Conservation (phyloP, 2,797 vertebrate genomes). For the Muscicapa comitata region DNA sequence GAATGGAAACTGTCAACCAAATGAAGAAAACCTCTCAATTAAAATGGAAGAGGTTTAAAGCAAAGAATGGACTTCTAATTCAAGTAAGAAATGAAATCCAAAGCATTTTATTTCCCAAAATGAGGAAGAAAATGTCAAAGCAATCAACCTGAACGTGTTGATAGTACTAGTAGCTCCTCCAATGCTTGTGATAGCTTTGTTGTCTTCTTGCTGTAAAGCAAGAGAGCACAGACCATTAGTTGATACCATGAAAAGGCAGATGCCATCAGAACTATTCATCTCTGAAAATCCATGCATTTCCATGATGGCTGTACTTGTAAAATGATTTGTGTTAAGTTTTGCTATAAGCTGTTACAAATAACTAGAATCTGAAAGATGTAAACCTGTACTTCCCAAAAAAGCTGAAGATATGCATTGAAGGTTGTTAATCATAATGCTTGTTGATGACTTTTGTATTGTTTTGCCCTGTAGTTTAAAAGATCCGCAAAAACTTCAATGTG, state of each 20-base stretch:
- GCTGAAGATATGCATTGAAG: conserved; percentile 56
- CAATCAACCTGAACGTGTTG: conserved; percentile 32
- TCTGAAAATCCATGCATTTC: conserved; percentile 66
- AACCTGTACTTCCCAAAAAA: conserved; percentile 49
- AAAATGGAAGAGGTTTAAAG: conserved; percentile 69
- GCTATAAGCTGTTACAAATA: conserved; percentile 61
- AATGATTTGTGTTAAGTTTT: conserved; percentile 66
- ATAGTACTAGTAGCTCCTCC: conserved; percentile 51
- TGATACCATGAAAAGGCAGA: conserved; percentile 50
- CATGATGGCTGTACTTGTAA: conserved; percentile 66
- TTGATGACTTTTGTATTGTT: conserved; percentile 67
- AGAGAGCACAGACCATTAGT: conserved; percentile 49
- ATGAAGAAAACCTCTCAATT: conserved; percentile 72
- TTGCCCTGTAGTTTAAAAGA: conserved; percentile 49
- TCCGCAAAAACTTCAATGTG: conserved; percentile 33
- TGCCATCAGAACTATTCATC: conserved; percentile 56
- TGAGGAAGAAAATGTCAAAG: conserved; percentile 61
- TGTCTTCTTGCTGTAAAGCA: conserved; percentile 64
- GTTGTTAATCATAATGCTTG: conserved; percentile 68
- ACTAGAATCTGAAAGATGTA: conserved; percentile 49
- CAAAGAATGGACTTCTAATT: neutral
- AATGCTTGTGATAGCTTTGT: conserved; percentile 59
- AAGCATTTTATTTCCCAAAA: conserved; percentile 64
- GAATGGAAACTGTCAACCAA: conserved; percentile 86
- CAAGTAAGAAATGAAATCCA: conserved; percentile 54